A percentile compares a stretch with the other conserved stretches of the same genome.
Evolutionary conservation across 2,888 invertebrate genomes (phyloP).

Genomic region (Dromius quadrimaculatus): DNA sequence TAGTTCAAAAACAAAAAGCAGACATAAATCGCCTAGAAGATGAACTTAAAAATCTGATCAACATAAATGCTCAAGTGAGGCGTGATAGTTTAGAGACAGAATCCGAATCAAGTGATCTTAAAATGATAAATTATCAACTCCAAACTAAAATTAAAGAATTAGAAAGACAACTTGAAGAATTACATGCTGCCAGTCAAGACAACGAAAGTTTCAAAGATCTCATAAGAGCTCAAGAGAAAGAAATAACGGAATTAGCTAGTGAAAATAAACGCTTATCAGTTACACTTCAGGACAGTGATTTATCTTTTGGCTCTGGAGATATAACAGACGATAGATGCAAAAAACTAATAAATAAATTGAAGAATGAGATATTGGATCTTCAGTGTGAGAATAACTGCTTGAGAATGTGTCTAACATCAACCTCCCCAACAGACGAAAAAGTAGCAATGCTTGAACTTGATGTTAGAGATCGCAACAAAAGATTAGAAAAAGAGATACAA

Average conservation of each 20-base stretch:
- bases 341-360: slow-evolving; percentile 12
- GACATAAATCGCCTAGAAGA: neutral
- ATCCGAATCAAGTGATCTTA: slow-evolving; percentile 6
- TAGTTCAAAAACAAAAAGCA: slow-evolving; percentile 3
- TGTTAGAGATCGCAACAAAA: slow-evolving; percentile 4
- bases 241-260: neutral
- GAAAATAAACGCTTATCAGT: slow-evolving; percentile 5
- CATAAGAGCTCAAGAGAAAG: slow-evolving; percentile 10
- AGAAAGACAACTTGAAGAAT: slow-evolving; percentile 3
- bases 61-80: neutral
- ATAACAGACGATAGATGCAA: slow-evolving; percentile 1
- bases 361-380: slow-evolving; percentile 3
- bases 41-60: neutral
- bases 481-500: slow-evolving; percentile 12
- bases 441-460: slow-evolving; percentile 18
- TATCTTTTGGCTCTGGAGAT: neutral
- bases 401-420: slow-evolving; percentile 26
- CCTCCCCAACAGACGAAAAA: slow-evolving; percentile 18
- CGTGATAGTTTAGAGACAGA: neutral
- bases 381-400: slow-evolving; percentile 47
- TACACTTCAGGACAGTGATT: neutral
- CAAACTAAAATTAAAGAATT: slow-evolving; percentile 12
- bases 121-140: slow-evolving; percentile 15
- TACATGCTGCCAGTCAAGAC: neutral
- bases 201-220: slow-evolving; percentile 12